Conservation (phyloP, 2,888 invertebrate species). For the Limnephilus rhombicus region DNA sequence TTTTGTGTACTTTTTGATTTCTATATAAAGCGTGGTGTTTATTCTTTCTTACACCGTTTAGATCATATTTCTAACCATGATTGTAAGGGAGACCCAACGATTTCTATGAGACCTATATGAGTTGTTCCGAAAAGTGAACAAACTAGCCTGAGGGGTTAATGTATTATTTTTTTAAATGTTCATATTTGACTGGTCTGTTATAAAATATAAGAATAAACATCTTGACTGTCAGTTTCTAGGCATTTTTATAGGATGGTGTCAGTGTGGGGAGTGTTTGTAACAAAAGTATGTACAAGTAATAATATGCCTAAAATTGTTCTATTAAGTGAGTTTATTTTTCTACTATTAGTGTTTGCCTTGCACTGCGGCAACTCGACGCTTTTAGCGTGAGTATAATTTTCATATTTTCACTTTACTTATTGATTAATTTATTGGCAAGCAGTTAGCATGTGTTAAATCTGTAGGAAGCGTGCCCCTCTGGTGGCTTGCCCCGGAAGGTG, state of each 20-base stretch:
- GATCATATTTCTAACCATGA: no score
- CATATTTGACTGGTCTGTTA: background rate
- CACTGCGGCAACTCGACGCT: background rate
- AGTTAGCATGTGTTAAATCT: background rate
- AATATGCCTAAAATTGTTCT: background rate
- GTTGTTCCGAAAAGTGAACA: no score
- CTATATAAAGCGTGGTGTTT: no score
- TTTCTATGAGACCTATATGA: no score
- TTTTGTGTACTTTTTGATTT: no score
- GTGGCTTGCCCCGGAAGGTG: background rate
- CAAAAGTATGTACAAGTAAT: background rate
- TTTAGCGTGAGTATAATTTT: background rate
- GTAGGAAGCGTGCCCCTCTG: background rate
- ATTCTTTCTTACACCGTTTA: no score
- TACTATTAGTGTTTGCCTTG: background rate
- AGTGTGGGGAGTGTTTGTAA: background rate
- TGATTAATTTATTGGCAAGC: background rate
- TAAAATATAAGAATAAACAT: background rate
- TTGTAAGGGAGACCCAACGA: no score
- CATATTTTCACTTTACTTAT: background rate
- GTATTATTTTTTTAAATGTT: background rate
- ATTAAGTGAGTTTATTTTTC: background rate
- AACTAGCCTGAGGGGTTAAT: background rate
- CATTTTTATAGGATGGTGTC: background rate
- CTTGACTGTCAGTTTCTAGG: background rate